Evolutionary conservation across 2,797 vertebrate genomes (phyloP).

Genomic region (Craterocephalus amniculus): DNA sequence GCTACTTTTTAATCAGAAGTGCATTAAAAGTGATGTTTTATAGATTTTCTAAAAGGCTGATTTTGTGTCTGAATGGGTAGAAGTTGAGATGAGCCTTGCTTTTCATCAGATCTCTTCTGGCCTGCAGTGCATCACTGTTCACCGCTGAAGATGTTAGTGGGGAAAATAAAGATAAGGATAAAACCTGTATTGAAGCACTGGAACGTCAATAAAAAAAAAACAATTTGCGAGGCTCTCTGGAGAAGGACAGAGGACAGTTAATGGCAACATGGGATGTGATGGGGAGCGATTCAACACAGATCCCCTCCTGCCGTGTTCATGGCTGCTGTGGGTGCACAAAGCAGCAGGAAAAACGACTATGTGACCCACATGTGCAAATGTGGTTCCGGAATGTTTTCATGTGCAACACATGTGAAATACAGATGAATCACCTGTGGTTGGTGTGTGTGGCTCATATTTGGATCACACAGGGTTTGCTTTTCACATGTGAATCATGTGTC

Average conservation of each 20-base stretch:
- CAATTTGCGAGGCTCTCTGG: background rate
- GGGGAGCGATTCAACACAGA: background rate
- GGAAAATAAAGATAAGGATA: conserved; percentile 13
- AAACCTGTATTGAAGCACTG: conserved; percentile 10
- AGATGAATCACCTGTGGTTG: too few species aligned
- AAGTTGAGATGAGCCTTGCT: too few species aligned
- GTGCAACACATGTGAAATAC: too few species aligned
- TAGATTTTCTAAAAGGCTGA: too few species aligned
- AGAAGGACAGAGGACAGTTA: background rate
- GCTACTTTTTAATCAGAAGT: too few species aligned
- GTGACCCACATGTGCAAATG: too few species aligned
- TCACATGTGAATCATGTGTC: too few species aligned
- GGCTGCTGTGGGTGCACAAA: background rate
- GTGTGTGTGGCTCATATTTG: too few species aligned
- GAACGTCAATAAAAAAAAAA: conserved; percentile 15
- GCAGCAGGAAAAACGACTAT: background rate
- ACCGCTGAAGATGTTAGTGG: conserved; percentile 14
- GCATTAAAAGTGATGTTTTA: too few species aligned
- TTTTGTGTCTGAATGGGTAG: too few species aligned
- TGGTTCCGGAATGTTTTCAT: too few species aligned
- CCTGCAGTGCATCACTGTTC: background rate
- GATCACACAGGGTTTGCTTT: too few species aligned
- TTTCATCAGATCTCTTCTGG: conserved; percentile 25
- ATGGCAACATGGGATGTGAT: background rate
- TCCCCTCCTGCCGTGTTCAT: background rate